Base-by-base conservation (phyloP, 2,113 vertebrate genomes). In the Periophthalmus modestus region DNA sequence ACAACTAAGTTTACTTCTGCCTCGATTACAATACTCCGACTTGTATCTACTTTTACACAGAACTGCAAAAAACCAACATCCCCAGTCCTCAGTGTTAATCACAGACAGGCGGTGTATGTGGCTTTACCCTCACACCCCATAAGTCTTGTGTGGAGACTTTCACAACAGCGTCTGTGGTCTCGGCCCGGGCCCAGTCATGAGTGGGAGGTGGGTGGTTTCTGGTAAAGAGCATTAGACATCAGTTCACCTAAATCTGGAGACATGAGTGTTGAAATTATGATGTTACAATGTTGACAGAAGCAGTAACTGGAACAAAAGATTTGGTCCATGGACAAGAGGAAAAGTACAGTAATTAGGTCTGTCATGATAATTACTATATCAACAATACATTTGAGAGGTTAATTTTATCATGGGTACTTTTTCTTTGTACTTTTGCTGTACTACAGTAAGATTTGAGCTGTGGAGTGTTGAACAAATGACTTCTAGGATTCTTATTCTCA, bases 81-180 rank as follows among this genome's bases (percentile, higher is more conserved):
- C 63, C 76, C 82, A 75, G 61, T 75, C 87, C 82, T 82, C 82
- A 71, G 78, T 19, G 54, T 34, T 85, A 91, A 91, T 89, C 76
- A 87, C 85, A 91, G 78, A 87, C 88, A 92, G 85, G 73, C 87
- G 71, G 82, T 52, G 81, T 77, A 73, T 83, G 87, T 82, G 85
- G 86, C 84, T 87, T 85, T 89, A 89, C 82, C 87, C 83, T 89
- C 86, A 82, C 85, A 86, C 82, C 77, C 81, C 83, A 90, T 89
- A 87, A 89, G 85, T 91, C 87, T 28, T 59, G 57, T 92, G 80
- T 77, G 54, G 83, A 84, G 82, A 88, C 81, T 88, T 88, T 89
- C 89, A 87, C 88, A 90, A 88, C 57, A 59, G 57, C 84, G 82
- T 77, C 75, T 91, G 88, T 87, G 91, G 89, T 90, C 24, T 21